Evolutionary conservation across 2,113 vertebrate genomes (phyloP), one percentile per base, ranked within the genome.

Genomic region (Pampusana beccarii): DNA sequence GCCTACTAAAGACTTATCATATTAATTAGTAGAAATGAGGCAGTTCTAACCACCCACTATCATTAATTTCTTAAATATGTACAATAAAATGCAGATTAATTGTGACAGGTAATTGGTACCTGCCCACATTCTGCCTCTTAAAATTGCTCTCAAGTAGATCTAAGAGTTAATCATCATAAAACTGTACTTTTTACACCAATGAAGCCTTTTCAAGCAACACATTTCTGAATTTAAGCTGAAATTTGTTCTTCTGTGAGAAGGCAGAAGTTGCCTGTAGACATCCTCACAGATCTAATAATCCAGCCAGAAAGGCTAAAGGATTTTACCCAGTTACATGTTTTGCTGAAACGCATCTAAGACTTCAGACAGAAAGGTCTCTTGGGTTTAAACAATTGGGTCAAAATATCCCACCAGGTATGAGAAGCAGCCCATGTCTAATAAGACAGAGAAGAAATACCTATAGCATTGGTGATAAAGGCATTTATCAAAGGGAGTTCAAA

Each of bases 11-110:
- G 81, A 61, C 66, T 92, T 86, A 83, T 44, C 57, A 70, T 83
- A 94, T 95, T 97, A 97, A 97, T 94, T 97, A 93, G 26, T 56
- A 93, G 70, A 75, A 96, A 95, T 84, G 71, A 97, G 97, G 93
- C 72, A 93, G 81, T 36, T 95, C 87, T 93, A 95, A 80, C 72
- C 65, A 96, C 85, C 95, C 51, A 92, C 71, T 93, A 89, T 96
- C 96, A 97, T 57, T 96, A 79, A 92, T 92, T 94, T 97, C 86
- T 96, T 97, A 90, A 97, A 96, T 88, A 92, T 86, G 86, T 94
- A 96, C 96, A 93, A 94, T 93, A 90, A 95, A 83, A 96, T 78
- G 72, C 71, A 90, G 12, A 25, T 34, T 69, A 87, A 92, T 87
- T 88, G 78, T 81, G 88, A 91, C 86, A 85, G 65, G 44, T 91